Base-by-base conservation (phyloP, 2,797 vertebrate genomes). In the Betta splendens region DNA sequence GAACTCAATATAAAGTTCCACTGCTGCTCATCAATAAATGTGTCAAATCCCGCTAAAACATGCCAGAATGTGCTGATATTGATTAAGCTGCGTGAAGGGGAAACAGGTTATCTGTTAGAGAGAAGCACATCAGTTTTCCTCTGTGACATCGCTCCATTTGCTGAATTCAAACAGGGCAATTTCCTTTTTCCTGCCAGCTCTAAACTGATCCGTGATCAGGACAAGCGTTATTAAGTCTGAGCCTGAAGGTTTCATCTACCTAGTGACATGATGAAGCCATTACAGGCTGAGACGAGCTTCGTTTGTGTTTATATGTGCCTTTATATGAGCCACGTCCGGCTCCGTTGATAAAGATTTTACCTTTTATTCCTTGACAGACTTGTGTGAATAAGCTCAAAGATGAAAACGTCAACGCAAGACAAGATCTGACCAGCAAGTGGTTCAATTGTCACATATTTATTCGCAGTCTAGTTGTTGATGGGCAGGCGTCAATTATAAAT, bases 1-100 rank as follows among this genome's bases (percentile, higher is more conserved):
- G 25, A 54, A 77, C 42, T 33, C 42, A 65, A 72, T 60, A 43
- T 20, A 33, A 65, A 73, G 66, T 84, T 77, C 64, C 64, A 56
- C 51, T 17, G 44, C 35, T 53, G 0, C 1, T 36, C 21, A 22
- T 28, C 13, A 35, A 18, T 40, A 28, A 48, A 45, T 39, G 46
- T 21, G 16, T 28, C 35, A 16, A 46, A 20, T 35, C 40, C 21
- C 52, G 43, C 23, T 32, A 16, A 29, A 29, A 37, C 22, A 25
- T 15, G 23, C 15, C 23, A 20, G 36, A 44, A 48, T n/a, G 1
- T 25, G n/a, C 1, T 16, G 1, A 17, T 11, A 13, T 35, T 15
- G 4, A 20, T 49, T 1, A 52, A 9, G 39, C 15, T 38, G 38
- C 37, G 36, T 13, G 12, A 37, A 31, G 7, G 15, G 18, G 40